phyloP scores from a whole-genome alignment of 2,113 vertebrate species.

The Macrotis lagotis region DNA sequence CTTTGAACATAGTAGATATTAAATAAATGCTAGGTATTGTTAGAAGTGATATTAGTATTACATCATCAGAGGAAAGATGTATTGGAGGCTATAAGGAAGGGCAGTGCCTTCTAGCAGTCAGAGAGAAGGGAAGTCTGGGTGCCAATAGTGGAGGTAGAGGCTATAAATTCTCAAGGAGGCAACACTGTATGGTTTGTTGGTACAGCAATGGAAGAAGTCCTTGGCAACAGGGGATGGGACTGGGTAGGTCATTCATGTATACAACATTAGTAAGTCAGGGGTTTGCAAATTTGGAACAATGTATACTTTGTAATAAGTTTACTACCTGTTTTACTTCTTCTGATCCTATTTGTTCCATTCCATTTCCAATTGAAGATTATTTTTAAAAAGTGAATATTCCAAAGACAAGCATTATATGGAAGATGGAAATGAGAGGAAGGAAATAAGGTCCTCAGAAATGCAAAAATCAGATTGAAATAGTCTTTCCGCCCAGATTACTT shows the following conservation, averaged over 20 bases:
- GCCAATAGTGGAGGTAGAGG: neutral
- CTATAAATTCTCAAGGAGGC: neutral
- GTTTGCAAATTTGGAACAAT: neutral
- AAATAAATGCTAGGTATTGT: neutral
- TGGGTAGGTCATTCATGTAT: neutral
- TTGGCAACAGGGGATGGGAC: neutral
- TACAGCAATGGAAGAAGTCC: neutral
- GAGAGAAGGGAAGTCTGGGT: neutral
- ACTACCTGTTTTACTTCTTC: too few species aligned
- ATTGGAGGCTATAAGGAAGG: neutral
- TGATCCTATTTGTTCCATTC: too few species aligned
- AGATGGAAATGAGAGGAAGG: too few species aligned
- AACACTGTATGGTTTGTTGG: neutral
- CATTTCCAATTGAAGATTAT: too few species aligned
- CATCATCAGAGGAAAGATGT: neutral
- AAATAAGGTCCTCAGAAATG: too few species aligned
- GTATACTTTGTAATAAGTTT: slow-evolving; percentile 17
- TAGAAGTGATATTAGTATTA: neutral
- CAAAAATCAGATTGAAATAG: too few species aligned
- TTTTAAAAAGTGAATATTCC: too few species aligned
- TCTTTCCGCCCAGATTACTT: too few species aligned
- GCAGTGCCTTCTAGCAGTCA: neutral
- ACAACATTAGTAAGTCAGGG: neutral
- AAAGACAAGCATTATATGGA: too few species aligned
- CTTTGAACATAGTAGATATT: neutral